Evolutionary conservation across 2,888 invertebrate species (phyloP).

Genomic region (Melanostoma scalare): DNA sequence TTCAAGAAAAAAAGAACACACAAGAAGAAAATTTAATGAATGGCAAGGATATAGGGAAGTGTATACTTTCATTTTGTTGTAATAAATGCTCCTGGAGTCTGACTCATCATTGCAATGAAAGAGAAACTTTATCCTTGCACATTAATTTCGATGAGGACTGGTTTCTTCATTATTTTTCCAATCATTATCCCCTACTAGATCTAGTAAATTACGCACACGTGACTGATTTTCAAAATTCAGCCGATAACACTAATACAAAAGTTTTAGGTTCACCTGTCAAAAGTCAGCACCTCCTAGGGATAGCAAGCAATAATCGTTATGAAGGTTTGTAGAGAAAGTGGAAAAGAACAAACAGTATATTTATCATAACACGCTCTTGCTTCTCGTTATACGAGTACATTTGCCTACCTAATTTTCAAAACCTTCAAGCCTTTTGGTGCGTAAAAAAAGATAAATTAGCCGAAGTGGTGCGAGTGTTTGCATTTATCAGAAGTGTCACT

Average conservation of each 20-base stretch:
- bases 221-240: constrained; percentile 59
- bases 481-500: constrained; percentile 42
- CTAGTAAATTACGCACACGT: constrained; percentile 64
- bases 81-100: constrained; percentile 36
- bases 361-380: neutral
- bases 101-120: constrained; percentile 34
- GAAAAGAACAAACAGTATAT: no score
- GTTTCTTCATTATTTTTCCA: constrained; percentile 40
- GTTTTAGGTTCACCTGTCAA: constrained; percentile 68
- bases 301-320: no score
- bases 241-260: constrained; percentile 61
- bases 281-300: constrained; percentile 7
- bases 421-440: constrained; percentile 17
- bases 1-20: constrained; percentile 14
- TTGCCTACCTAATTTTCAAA: neutral
- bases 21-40: neutral
- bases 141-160: constrained; percentile 29
- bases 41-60: no score
- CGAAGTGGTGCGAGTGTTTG: constrained; percentile 27
- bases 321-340: no score
- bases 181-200: constrained; percentile 61
- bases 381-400: no score
- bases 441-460: constrained; percentile 58
- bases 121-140: constrained; percentile 20
- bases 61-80: neutral